Base-by-base conservation (phyloP, 2,113 vertebrate species). In the Leptosomus discolor region DNA sequence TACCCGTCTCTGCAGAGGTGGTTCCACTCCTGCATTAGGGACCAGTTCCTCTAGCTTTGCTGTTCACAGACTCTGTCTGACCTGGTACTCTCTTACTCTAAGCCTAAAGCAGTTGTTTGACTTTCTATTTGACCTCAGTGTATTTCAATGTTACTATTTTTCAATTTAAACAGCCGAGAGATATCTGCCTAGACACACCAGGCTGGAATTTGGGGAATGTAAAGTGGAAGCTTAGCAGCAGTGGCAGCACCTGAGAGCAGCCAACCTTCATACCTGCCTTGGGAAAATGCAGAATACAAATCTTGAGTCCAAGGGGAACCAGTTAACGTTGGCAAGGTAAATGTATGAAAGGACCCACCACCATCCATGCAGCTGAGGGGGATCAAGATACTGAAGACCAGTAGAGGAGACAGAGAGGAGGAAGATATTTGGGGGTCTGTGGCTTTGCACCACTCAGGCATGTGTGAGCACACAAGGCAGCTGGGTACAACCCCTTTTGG, bases 401-500 rank as follows among this genome's bases (percentile, higher is more conserved):
- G 16, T 24, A 48, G 51, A 83, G 15, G 16, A 77, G 17, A 15
- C 54, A 76, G n/a, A 87, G 51, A 69, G 41, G 34, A 89, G 53
- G 86, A 78, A 94, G 45, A 57, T 58, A 36, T 39, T 69, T 46
- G 12, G 7, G n/a, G 23, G 30, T 70, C 61, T 65, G 48, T 88
- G 70, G 69, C 43, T 96, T 93, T 82, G 76, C 48, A 86, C 61
- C 34, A 51, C 48, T 85, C 0, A 0, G 65, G 69, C 48, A 93
- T 16, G 3, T 43, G 81, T 84, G 82, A 96, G 94, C 87, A 69
- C 94, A 70, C 3, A 14, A 94, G 91, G 73, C 32, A 76, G 91
- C 51, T 32, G 32, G 29, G 69, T 96, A 82, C 97, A 98, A 98
- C 97, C 96, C 94, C 94, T 94, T 86, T 95, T 98, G 97, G 94